These are phyloP conservation scores for Pachyramphus minor DNA, from an alignment of 2,113 vertebrate species.

Conservation along the genomic window DNA sequence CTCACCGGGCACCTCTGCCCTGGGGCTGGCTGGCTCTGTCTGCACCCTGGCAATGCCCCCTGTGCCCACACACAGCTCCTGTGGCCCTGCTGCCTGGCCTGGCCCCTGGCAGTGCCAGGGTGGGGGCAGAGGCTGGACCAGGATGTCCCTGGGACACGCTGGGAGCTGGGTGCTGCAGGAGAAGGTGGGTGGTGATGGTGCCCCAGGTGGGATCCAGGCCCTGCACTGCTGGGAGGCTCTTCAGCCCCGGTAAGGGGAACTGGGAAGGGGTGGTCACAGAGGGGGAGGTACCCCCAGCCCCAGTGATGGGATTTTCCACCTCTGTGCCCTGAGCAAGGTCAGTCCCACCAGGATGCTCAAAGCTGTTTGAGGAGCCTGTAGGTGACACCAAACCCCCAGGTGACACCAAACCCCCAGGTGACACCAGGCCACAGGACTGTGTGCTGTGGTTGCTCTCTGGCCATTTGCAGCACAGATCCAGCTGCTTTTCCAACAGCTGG, in stretches of 20 bases:
- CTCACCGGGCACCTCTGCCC: not conserved
- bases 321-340: not conserved
- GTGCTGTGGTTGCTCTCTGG: not conserved
- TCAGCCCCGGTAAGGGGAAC: accelerated
- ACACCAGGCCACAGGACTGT: not conserved
- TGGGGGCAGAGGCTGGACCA: not conserved
- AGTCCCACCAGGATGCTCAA: accelerated
- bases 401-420: not conserved
- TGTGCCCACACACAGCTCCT: not conserved
- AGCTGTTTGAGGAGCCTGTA: not conserved
- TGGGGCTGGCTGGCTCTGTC: not conserved
- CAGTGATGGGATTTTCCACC: accelerated
- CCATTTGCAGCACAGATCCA: not conserved
- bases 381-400: not conserved
- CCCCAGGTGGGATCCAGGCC: no score
- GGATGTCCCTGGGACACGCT: not conserved
- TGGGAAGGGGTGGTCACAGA: not conserved
- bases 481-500: not conserved
- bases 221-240: no score
- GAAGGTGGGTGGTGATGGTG: not conserved
- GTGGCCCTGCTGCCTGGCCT: not conserved
- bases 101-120: not conserved
- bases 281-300: no score
- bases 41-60: not conserved
- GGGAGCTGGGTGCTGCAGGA: not conserved